These are phyloP conservation scores for Numida meleagris DNA, from an alignment of 2,113 vertebrate genomes.

Conservation along the genomic window DNA sequence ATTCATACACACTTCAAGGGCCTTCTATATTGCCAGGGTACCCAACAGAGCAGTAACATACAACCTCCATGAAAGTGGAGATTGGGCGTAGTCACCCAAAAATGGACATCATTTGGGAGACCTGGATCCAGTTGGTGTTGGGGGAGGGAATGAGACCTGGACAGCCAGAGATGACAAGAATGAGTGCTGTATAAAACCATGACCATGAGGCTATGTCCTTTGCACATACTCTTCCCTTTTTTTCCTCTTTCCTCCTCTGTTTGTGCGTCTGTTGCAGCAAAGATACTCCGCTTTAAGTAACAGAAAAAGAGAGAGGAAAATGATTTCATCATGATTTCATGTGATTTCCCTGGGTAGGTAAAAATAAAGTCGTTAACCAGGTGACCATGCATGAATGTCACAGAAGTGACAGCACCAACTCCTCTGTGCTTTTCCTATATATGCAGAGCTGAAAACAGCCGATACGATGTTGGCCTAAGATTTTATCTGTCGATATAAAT, in stretches of 20 bases:
- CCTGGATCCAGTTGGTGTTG: neutral
- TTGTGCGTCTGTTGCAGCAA: neutral
- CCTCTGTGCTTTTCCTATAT: conserved; percentile 9
- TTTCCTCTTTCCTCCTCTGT: neutral
- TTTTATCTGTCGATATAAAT: neutral
- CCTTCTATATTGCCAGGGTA: neutral
- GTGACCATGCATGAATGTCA: conserved; percentile 34
- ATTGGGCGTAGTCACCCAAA: neutral
- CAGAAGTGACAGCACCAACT: conserved; percentile 14
- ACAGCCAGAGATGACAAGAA: neutral
- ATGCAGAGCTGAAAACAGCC: conserved; percentile 33
- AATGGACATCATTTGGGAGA: neutral
- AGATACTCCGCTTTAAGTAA: neutral
- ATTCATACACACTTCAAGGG: neutral
- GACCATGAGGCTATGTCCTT: neutral
- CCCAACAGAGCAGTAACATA: neutral
- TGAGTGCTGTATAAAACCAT: neutral
- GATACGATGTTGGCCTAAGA: neutral
- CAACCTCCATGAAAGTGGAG: neutral
- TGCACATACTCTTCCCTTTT: accelerated
- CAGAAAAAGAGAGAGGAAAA: neutral
- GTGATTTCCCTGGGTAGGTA: conserved; percentile 17
- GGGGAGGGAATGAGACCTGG: neutral
- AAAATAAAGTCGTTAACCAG: conserved; percentile 58
- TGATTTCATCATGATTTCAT: neutral